These are phyloP conservation scores for Paramormyrops kingsleyae DNA, from an alignment of 2,113 vertebrate genomes.

Conservation along the genomic window DNA sequence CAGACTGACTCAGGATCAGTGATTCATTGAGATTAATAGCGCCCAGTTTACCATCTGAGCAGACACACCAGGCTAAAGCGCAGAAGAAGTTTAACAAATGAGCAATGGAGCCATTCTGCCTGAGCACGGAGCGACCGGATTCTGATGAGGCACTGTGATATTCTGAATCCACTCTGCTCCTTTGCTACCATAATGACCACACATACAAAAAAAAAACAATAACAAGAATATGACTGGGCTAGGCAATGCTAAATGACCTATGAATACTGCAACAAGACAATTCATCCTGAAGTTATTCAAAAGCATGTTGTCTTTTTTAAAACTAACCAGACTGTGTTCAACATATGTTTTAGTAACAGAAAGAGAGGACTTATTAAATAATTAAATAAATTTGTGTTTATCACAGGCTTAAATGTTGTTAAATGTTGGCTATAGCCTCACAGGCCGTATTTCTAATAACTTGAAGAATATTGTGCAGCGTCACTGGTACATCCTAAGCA, in stretches of 20 bases:
- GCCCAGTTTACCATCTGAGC: neutral
- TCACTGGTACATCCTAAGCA: neutral
- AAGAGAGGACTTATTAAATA: neutral
- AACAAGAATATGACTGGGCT: neutral
- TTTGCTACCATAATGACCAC: neutral
- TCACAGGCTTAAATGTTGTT: too few species aligned
- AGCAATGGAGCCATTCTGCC: neutral
- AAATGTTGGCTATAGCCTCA: too few species aligned
- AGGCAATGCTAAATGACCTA: neutral
- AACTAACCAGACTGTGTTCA: neutral
- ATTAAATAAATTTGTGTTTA: neutral
- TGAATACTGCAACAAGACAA: neutral
- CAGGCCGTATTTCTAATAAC: neutral
- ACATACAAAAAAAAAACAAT: neutral
- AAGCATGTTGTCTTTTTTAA: neutral
- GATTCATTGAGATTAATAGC: slow-evolving; percentile 8
- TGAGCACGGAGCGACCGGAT: neutral
- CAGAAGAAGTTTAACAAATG: slow-evolving; percentile 1
- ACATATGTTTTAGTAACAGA: neutral
- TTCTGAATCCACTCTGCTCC: neutral
- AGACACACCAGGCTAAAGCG: neutral
- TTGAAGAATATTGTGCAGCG: neutral
- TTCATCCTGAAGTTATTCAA: neutral
- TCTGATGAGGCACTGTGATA: neutral
- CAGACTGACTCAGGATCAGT: slow-evolving; percentile 12